Evolutionary conservation across 2,113 vertebrate species (phyloP), one percentile per base, ranked within the genome.

Genomic region (Mohoua ochrocephala): DNA sequence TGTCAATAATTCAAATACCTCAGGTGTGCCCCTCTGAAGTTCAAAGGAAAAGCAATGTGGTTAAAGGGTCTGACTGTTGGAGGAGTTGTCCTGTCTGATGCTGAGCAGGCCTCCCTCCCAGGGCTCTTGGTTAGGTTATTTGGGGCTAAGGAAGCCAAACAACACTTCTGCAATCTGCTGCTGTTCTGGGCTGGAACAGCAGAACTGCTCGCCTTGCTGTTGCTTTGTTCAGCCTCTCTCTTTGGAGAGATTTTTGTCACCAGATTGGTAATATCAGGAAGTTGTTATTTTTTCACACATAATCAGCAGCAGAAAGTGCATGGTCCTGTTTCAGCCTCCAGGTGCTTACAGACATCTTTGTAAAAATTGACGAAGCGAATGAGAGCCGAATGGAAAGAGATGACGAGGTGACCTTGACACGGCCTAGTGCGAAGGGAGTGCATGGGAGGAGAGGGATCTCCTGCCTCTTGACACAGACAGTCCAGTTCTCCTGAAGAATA

Each of bases 221-320:
- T 69, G 13, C 64, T 92, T 81, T 33, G 44, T 69, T 75, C 26
- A 3, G 47, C 41, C 33, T 61, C 27, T 49, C 52, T 85, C 68
- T 84, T 80, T 30, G 28, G 71, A 37, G 52, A 35, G 57, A 17
- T 52, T 84, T 94, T 91, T 89, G 89, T 93, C 65, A 18, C 45
- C 0, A 7, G 70, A 9, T 77, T 90, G 70, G 87, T 85, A 61
- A 69, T 84, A 85, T 70, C 78, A 93, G 74, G 93, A 92, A 90
- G 81, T 63, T 89, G 79, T 96, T 94, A 59, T 83, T 87, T 93
- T 91, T 86, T 93, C 70, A 59, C 86, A 93, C 68, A 17, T 87
- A 52, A 91, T 78, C 91, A 92, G 52, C 60, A 89, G 86, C 53
- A 61, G 71, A 77, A 90, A 76, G 78, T 30, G 27, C 33, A 11